phyloP scores from a whole-genome alignment of 2,797 vertebrate genomes.

The Triplophysa bombifrons region DNA sequence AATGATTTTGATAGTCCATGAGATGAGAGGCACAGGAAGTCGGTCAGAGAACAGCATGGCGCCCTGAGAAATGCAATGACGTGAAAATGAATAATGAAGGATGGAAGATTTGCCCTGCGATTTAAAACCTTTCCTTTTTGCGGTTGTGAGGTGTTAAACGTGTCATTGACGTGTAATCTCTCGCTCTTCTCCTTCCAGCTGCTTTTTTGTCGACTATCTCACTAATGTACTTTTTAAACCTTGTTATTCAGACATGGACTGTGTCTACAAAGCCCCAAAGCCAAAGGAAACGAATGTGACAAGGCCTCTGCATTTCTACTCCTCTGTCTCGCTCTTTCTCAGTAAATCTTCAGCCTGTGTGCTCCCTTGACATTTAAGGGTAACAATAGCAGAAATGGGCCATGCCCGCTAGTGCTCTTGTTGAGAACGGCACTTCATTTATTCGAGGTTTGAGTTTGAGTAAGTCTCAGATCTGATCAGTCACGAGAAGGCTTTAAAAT shows the following conservation, averaged over 20 bases:
- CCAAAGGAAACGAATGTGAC: slow-evolving; percentile 17
- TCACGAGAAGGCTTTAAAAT: background rate
- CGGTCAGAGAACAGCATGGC: no score
- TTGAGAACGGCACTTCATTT: background rate
- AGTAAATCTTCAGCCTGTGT: slow-evolving; percentile 20
- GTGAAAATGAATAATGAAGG: no score
- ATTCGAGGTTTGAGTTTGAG: background rate
- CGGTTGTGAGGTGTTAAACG: background rate
- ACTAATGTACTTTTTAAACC: slow-evolving; percentile 1
- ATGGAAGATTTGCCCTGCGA: background rate
- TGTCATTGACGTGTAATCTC: background rate
- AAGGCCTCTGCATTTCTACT: background rate
- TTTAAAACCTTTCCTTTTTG: background rate
- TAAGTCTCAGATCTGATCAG: slow-evolving; percentile 12
- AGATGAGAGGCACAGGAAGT: background rate
- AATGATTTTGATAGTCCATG: background rate
- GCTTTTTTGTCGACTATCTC: background rate
- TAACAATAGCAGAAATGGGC: slow-evolving; percentile 12
- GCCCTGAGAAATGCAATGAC: no score
- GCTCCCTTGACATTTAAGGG: slow-evolving; percentile 42
- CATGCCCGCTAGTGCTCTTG: slow-evolving; percentile 14
- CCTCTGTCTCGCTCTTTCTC: slow-evolving; percentile 11
- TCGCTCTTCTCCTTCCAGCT: background rate
- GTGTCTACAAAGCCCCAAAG: slow-evolving; percentile 39
- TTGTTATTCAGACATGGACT: slow-evolving; percentile 31